Base-by-base conservation (phyloP, 2,888 invertebrate species). In the Leucoma salicis region DNA sequence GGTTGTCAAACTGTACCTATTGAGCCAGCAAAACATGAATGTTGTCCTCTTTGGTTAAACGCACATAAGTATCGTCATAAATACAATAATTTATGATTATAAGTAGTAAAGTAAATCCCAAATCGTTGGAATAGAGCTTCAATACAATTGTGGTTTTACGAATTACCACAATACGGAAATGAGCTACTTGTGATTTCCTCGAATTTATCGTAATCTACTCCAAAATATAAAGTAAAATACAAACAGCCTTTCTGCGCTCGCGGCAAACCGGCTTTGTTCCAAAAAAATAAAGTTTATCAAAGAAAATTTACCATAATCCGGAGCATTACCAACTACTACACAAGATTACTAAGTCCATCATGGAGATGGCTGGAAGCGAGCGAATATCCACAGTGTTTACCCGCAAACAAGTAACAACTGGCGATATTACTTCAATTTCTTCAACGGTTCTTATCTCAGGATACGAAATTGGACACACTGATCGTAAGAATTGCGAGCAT, bases 371-470 rank as follows among this genome's bases (percentile, higher is more conserved):
- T 56, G 46, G 45, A 60, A 53, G 58, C 58, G 52, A 52, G 53
- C 56, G 53, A 56, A 57, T 57, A 60, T 59, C 53, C 46, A 53
- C 66, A 60, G 54, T 72, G 74, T 72, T 76, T 75, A 70, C 67
- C 64, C 65, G 63, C 70, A 71, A 70, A 72, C 77, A 70, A 71
- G 74, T 70, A 68, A 68, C 73, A 69, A 72, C 73, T 70, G 72
- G 60, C 72, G 62, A 74, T 76, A 74, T 76, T 74, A 77, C 78
- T 75, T 69, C 75, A 76, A 78, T 78, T 77, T 73, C 77, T 77
- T 76, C 67, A 66, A 64, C 64, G 67, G 66, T 62, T 71, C 78
- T 77, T 78, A 78, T 78, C 78, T 75, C 35, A 39, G 63, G 63
- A 65, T 65, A 55, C 63, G 51, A 56, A 42, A 33, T 18, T 31